phyloP scores from a whole-genome alignment of 2,113 vertebrate species.

The Cyanoramphus novaezelandiae region DNA sequence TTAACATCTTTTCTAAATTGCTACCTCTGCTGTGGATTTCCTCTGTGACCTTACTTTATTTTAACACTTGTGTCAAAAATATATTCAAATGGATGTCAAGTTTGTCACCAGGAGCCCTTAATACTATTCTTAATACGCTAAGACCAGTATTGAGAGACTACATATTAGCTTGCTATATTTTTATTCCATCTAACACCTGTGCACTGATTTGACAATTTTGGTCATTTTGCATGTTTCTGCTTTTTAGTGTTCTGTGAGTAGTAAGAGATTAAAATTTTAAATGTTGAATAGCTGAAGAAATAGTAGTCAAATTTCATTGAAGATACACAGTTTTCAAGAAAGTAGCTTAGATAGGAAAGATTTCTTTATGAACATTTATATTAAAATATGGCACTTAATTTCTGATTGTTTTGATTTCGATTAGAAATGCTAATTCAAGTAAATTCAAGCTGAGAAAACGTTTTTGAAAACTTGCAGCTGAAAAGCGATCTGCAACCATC shows the following conservation, averaged over 20 bases:
- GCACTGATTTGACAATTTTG: neutral
- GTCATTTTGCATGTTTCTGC: neutral
- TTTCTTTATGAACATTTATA: neutral
- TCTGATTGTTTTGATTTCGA: neutral
- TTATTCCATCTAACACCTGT: neutral
- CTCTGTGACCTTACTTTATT: neutral
- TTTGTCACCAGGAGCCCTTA: neutral
- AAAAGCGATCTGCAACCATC: neutral
- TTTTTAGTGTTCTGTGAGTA: neutral
- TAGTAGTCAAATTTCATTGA: neutral
- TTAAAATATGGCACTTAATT: neutral
- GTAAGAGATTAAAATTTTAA: neutral
- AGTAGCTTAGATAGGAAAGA: neutral
- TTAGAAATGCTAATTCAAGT: constrained; percentile 32
- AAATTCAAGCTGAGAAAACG: constrained; percentile 1
- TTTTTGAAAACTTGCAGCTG: neutral
- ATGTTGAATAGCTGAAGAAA: neutral
- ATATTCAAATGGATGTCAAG: neutral
- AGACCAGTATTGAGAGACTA: neutral
- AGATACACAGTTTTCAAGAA: neutral
- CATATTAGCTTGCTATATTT: neutral
- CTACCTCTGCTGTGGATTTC: neutral
- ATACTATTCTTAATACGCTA: neutral
- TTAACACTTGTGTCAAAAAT: neutral
- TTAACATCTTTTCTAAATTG: neutral